Conservation (phyloP, 35 echinoderm and acorn worm species). For the Amphiura filiformis region DNA sequence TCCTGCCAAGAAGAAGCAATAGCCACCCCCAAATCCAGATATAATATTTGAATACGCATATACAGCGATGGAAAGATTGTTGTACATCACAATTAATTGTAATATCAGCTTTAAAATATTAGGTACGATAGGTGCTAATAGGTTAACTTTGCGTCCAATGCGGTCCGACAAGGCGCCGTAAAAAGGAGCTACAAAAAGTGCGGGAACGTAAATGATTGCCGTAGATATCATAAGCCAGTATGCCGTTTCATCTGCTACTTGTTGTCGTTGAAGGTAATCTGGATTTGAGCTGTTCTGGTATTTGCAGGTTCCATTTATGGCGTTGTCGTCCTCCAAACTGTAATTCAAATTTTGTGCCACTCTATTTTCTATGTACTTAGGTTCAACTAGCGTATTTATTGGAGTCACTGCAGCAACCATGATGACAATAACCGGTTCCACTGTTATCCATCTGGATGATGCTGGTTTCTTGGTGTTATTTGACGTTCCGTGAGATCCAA, state of each 20-base stretch:
- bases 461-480: too few species aligned
- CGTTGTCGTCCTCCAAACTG: neutral
- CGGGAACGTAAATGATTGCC: neutral
- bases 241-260: neutral
- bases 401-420: neutral
- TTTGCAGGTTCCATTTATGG: neutral
- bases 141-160: neutral
- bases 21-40: neutral
- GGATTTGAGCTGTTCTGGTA: neutral
- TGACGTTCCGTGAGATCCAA: too few species aligned
- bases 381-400: neutral
- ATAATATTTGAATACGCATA: neutral
- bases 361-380: neutral
- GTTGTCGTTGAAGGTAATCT: neutral
- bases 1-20: neutral
- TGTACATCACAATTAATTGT: neutral
- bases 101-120: neutral
- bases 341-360: neutral
- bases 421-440: neutral
- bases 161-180: neutral
- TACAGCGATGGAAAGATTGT: neutral
- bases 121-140: neutral
- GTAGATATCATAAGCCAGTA: neutral
- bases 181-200: neutral
- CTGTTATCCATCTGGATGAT: neutral